Base-by-base conservation (phyloP, 2,113 vertebrate species). In the Alosa alosa region DNA sequence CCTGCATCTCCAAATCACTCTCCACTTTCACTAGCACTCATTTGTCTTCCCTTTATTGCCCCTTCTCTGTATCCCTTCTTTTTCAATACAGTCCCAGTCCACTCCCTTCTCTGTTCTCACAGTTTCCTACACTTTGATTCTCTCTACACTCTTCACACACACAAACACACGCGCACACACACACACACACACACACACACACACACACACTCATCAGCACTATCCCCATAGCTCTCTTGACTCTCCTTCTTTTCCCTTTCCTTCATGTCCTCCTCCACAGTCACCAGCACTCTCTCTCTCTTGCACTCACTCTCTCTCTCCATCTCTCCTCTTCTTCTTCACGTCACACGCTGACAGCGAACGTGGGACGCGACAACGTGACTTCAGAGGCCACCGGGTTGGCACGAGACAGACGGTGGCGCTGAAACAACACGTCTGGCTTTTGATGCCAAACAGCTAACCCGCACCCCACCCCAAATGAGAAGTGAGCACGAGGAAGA, bases 401-500 rank as follows among this genome's bases (percentile, higher is more conserved):
- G 87, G 83, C 86, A 85, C 81, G 46, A 81, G 85, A 86, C 85
- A 84, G 84, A 45, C 57, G n/a, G 9, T 41, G 60, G 84, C 31
- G 15, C n/a, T 78, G 39, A 72, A 82, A 82, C 46, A 20, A 64
- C 57, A 82, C 46, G 39, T 44, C 31, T 6, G 7, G 55, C 64
- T 84, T 84, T 85, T 84, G 81, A 88, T 81, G 47, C 25, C 52
- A 81, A 86, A 83, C 64, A 81, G 83, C 60, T 47, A 57, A 11
- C 50, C 50, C 11, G 17, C 55, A 2, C 18, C 55, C 22, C 9
- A 6, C n/a, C 64, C 20, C 49, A 50, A 75, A 13, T 31, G 0
- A 31, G 36, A 83, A 31, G n/a, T 31, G 64, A 68, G 64, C 7
- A 8, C 6, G 6, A 25, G 57, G 57, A 9, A 64, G 57, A 64